phyloP scores from a whole-genome alignment of 53 echinoderm and acorn worm species.

The Patiria pectinifera region DNA sequence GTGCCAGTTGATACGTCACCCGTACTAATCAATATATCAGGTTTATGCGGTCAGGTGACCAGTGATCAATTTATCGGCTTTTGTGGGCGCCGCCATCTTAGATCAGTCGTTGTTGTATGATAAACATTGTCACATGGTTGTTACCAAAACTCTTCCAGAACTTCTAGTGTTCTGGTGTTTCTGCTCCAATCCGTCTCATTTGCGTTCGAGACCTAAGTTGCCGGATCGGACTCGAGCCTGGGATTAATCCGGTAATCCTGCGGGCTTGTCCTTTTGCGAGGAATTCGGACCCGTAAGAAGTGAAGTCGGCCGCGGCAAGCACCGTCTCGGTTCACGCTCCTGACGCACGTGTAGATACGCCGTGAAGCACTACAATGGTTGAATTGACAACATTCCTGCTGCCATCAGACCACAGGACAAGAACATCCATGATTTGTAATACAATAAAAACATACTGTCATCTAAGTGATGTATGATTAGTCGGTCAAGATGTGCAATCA shows the following conservation, averaged over 20 bases:
- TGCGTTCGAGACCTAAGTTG: neutral
- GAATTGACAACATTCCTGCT: slow-evolving; percentile 17
- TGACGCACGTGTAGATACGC: too few species aligned
- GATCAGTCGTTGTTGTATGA: neutral
- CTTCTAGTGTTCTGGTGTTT: neutral
- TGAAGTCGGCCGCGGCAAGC: slow-evolving; percentile 3
- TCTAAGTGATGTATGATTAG: too few species aligned
- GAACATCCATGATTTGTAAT: slow-evolving; percentile 7
- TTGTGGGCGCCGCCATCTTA: slow-evolving; percentile 13
- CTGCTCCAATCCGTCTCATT: neutral
- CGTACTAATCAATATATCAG: neutral
- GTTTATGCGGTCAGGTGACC: neutral
- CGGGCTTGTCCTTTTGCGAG: neutral
- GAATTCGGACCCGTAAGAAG: slow-evolving; percentile 7
- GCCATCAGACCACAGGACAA: slow-evolving; percentile 8
- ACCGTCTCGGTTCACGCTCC: slow-evolving; percentile 13
- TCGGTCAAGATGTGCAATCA: too few species aligned
- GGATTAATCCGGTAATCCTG: neutral
- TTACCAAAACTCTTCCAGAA: neutral
- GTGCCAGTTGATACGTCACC: neutral
- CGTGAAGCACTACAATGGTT: too few species aligned
- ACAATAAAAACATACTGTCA: neutral
- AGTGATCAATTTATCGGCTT: neutral
- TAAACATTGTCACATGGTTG: neutral
- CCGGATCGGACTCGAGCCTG: neutral